These are phyloP conservation scores for Redunca redunca DNA, from an alignment of 2,113 vertebrate genomes.

Conservation along the genomic window DNA sequence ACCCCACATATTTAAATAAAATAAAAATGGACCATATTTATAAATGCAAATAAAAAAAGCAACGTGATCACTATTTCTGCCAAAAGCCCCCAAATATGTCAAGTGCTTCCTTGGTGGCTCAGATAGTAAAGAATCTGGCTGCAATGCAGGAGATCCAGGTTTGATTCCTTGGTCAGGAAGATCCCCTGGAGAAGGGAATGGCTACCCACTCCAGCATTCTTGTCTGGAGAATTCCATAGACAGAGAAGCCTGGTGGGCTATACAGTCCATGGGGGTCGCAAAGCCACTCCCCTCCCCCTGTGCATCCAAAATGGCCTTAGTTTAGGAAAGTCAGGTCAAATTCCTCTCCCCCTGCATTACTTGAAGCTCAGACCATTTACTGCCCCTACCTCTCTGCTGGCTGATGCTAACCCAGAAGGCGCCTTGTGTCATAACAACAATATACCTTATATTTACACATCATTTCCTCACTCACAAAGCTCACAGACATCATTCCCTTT, in stretches of 20 bases:
- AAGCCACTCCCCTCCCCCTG: neutral
- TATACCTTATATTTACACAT: neutral
- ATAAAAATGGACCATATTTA: neutral
- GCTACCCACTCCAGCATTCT: neutral
- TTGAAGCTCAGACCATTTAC: neutral
- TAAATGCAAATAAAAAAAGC: neutral
- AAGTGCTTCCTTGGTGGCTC: neutral
- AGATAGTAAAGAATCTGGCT: neutral
- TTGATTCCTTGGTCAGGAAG: neutral
- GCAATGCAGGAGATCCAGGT: neutral
- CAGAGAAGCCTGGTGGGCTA: neutral
- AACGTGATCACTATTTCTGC: neutral
- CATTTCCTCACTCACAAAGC: neutral
- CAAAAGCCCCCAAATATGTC: neutral
- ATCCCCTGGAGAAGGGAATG: neutral
- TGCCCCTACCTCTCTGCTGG: neutral
- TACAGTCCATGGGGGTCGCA: neutral
- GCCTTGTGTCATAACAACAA: neutral
- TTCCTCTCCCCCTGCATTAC: neutral
- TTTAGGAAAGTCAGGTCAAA: neutral
- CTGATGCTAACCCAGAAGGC: neutral
- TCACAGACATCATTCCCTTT: neutral
- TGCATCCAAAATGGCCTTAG: neutral
- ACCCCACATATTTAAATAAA: neutral
- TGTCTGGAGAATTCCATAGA: neutral